Percentiles rank a stretch among this genome's conserved stretches.
phyloP scores from a whole-genome alignment of 2,113 vertebrate genomes.

The Microcebus murinus region DNA sequence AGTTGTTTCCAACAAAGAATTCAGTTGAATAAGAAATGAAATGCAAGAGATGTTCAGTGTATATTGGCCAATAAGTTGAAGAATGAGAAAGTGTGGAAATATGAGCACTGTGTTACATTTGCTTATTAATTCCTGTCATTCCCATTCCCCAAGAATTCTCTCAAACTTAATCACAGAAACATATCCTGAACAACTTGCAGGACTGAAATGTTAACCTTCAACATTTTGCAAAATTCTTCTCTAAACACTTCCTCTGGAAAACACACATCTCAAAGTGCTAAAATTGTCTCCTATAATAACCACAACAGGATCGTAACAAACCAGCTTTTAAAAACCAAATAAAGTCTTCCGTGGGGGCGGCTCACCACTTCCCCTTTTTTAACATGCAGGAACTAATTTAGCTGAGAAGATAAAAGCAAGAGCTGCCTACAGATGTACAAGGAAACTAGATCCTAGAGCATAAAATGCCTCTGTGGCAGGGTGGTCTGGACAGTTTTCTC shows the following conservation, averaged over 20 bases:
- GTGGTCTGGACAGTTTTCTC: conserved; percentile 47
- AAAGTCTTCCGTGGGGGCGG: conserved; percentile 80
- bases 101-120: not conserved
- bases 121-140: conserved; percentile 62
- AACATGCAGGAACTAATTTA: conserved; percentile 81
- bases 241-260: conserved; percentile 76
- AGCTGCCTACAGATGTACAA: conserved; percentile 66
- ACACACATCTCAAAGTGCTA: conserved; percentile 72
- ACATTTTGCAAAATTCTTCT: conserved; percentile 67
- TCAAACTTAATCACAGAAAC: conserved; percentile 59
- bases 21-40: conserved; percentile 69
- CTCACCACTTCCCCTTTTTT: conserved; percentile 81
- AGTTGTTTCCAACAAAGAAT: conserved; percentile 56
- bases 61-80: conserved; percentile 16
- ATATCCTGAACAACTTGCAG: conserved; percentile 54
- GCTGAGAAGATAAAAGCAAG: conserved; percentile 82
- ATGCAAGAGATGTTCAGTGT: conserved; percentile 44
- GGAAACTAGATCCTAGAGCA: conserved; percentile 65
- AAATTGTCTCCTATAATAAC: conserved; percentile 76
- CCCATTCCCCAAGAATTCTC: conserved; percentile 56
- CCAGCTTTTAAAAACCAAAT: conserved; percentile 79
- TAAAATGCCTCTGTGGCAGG: not conserved
- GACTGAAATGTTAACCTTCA: conserved; percentile 57
- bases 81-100: conserved; percentile 39
- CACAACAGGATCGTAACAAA: conserved; percentile 73